Conservation (phyloP, 2,888 invertebrate species). For the Anthrax anthrax region DNA sequence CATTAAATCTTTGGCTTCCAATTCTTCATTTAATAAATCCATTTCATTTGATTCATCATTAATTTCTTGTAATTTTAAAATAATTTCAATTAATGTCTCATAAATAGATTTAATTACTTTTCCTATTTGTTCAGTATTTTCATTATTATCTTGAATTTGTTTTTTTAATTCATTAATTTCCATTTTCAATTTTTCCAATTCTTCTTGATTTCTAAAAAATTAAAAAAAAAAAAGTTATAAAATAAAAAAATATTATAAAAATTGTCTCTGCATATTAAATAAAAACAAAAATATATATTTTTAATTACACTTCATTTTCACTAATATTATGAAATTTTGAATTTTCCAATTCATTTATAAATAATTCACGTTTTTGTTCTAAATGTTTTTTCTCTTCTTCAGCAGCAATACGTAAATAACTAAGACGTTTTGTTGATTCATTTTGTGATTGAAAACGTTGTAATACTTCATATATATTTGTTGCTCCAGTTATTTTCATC, state of each 20-base stretch:
- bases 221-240: too few relatives aligned
- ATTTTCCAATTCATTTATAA: slow-evolving; percentile 55
- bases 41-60: slow-evolving; percentile 25
- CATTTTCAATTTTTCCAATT: slow-evolving; percentile 47
- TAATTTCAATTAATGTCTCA: slow-evolving; percentile 31
- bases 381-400: slow-evolving; percentile 59
- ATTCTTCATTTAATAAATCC: slow-evolving; percentile 23
- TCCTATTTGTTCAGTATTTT: slow-evolving; percentile 26
- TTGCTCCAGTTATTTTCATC: slow-evolving; percentile 64
- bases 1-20: slow-evolving; percentile 27
- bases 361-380: slow-evolving; percentile 49
- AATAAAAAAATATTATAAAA: slow-evolving; percentile 4
- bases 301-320: slow-evolving; percentile 60
- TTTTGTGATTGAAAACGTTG: slow-evolving; percentile 58
- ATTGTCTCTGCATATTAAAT: not conserved
- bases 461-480: slow-evolving; percentile 58
- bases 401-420: slow-evolving; percentile 52
- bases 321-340: slow-evolving; percentile 68
- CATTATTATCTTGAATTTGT: slow-evolving; percentile 30
- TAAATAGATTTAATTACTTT: slow-evolving; percentile 27
- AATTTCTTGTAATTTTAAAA: slow-evolving; percentile 33
- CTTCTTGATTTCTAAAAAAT: slow-evolving; percentile 64
- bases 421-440: slow-evolving; percentile 54
- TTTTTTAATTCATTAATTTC: slow-evolving; percentile 40
- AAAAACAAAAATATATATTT: not conserved